phyloP scores from a whole-genome alignment of 1,140 invertebrate genomes.

The Ridgeia piscesae region DNA sequence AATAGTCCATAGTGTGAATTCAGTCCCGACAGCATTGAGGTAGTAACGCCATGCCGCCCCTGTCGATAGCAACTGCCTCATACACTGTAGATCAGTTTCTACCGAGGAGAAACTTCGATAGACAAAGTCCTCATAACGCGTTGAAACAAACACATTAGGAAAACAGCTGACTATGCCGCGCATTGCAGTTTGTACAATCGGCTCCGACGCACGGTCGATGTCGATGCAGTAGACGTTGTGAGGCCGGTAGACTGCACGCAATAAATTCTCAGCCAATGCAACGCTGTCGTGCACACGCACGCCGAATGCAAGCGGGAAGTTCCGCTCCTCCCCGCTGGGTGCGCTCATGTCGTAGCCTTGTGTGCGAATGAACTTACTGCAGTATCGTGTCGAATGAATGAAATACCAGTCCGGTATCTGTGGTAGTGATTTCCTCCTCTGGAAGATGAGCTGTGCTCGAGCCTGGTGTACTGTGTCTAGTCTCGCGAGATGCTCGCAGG shows the following conservation, averaged over 20 bases:
- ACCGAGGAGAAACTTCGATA: constrained; percentile 34
- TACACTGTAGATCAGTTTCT: constrained; percentile 43
- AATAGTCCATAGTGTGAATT: constrained; percentile 26
- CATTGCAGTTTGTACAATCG: constrained; percentile 30
- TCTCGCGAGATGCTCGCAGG: too few species aligned
- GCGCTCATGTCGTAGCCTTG: background rate
- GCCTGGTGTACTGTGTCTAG: too few species aligned
- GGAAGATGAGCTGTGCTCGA: too few species aligned
- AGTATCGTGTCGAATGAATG: too few species aligned
- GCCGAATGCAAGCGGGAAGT: constrained; percentile 26
- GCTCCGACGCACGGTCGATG: constrained; percentile 39
- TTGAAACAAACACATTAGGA: constrained; percentile 45
- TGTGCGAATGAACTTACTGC: background rate
- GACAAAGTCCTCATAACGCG: constrained; percentile 32
- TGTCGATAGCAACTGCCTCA: constrained; percentile 37
- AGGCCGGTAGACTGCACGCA: constrained; percentile 45
- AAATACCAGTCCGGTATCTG: too few species aligned
- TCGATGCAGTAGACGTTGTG: constrained; percentile 51
- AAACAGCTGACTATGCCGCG: constrained; percentile 41
- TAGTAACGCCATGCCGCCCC: constrained; percentile 27
- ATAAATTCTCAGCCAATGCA: constrained; percentile 35
- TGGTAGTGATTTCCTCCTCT: too few species aligned
- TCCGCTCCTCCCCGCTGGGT: constrained; percentile 17
- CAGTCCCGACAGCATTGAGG: constrained; percentile 30
- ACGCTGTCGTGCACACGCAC: constrained; percentile 17